A percentile compares a stretch with the other conserved stretches of the same genome.
phyloP scores from a whole-genome alignment of 2,113 vertebrate genomes.

The Triplophysa siluroides region DNA sequence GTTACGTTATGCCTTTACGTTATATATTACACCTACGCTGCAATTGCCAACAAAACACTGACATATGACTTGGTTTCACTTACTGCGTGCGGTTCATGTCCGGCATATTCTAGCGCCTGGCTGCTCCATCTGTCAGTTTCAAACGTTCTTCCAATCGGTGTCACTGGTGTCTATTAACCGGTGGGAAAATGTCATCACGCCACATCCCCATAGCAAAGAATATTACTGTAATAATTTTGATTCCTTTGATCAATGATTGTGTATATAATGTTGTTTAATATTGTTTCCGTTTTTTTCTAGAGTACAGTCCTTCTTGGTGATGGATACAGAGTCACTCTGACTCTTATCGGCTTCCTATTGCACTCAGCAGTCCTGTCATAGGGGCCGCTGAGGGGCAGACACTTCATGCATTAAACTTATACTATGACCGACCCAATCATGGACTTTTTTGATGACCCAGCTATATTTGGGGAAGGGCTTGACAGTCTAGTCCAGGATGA shows the following conservation, averaged over 20 bases:
- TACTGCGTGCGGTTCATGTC: too few relatives aligned
- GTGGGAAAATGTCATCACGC: too few relatives aligned
- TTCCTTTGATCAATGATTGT: background rate
- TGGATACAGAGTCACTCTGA: constrained; percentile 59
- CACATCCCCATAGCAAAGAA: background rate
- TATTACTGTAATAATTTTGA: background rate
- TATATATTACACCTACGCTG: too few relatives aligned
- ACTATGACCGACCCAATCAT: constrained; percentile 88
- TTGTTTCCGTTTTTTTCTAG: constrained; percentile 46
- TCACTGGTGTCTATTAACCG: too few relatives aligned
- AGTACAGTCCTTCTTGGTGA: constrained; percentile 56
- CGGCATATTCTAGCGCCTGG: too few relatives aligned
- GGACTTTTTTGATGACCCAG: constrained; percentile 97
- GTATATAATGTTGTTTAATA: constrained; percentile 14
- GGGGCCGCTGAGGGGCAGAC: constrained; percentile 48
- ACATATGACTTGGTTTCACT: too few relatives aligned
- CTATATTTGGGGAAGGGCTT: constrained; percentile 91
- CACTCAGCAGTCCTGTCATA: constrained; percentile 57
- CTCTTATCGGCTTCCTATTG: constrained; percentile 58
- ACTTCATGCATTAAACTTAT: constrained; percentile 53
- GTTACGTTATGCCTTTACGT: too few relatives aligned
- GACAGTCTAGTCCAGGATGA: constrained; percentile 89
- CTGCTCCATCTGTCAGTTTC: too few relatives aligned
- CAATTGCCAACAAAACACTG: too few relatives aligned
- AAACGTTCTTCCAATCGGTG: too few relatives aligned